A percentile compares a stretch with the other conserved stretches of the same genome.
phyloP scores from a whole-genome alignment of 2,113 vertebrate genomes.

The Okapia johnstoni region DNA sequence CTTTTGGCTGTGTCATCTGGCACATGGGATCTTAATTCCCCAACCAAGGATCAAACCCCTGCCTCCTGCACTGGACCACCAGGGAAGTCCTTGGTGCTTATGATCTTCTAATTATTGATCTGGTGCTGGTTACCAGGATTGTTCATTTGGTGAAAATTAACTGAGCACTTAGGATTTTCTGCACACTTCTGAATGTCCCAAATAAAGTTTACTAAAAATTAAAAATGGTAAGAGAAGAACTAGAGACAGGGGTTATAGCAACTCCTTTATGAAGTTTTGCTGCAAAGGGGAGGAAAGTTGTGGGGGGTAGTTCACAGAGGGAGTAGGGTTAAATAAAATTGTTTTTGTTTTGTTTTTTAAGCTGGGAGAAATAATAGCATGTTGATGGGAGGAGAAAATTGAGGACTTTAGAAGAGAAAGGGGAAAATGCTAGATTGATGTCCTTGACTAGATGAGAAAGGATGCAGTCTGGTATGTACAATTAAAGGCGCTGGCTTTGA shows the following conservation, averaged over 20 bases:
- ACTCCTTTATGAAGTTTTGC: not conserved
- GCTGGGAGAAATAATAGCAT: not conserved
- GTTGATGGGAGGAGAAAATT: not conserved
- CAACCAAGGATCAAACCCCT: not conserved
- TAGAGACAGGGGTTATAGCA: not conserved
- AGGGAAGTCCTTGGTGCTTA: not conserved
- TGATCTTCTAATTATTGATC: not conserved
- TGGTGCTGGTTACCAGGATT: not conserved
- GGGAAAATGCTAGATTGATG: not conserved
- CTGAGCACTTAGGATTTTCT: not conserved
- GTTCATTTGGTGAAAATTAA: not conserved
- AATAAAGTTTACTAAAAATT: not conserved
- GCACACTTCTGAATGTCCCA: not conserved
- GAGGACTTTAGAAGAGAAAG: not conserved
- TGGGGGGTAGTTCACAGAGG: not conserved
- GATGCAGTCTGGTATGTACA: not conserved
- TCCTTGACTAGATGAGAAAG: no score
- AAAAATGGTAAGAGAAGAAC: not conserved
- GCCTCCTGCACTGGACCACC: not conserved
- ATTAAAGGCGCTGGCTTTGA: not conserved
- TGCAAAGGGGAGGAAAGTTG: not conserved
- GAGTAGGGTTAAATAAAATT: not conserved
- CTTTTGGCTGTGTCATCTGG: not conserved
- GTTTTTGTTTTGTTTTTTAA: not conserved
- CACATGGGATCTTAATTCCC: not conserved